These are phyloP conservation scores for Papilio gigon DNA, from an alignment of 2,888 invertebrate genomes.

Conservation along the genomic window DNA sequence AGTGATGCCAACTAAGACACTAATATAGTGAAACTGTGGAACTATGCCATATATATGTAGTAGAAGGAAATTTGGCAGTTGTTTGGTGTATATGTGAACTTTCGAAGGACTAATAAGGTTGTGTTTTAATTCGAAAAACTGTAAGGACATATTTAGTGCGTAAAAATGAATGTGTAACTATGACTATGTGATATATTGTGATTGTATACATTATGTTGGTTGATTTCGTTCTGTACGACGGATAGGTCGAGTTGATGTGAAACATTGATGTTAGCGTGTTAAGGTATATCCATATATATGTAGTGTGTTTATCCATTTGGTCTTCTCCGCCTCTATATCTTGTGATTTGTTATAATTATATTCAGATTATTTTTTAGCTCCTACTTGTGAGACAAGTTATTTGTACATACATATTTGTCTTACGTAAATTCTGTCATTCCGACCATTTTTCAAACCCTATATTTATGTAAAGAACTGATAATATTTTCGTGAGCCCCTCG, in stretches of 20 bases:
- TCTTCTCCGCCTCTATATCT: slow-evolving; percentile 8
- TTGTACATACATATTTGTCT: slow-evolving; percentile 6
- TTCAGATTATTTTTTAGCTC: neutral
- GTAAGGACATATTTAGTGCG: neutral
- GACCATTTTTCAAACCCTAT: slow-evolving; percentile 4
- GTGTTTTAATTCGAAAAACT: neutral
- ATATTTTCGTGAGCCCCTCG: neutral
- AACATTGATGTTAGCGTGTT: neutral
- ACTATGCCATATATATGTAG: too few relatives aligned
- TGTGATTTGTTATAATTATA: slow-evolving; percentile 3
- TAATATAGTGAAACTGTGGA: too few relatives aligned
- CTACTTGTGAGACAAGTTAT: slow-evolving; percentile 16
- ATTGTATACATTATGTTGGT: neutral
- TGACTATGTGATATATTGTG: slow-evolving; percentile 21
- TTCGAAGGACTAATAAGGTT: neutral
- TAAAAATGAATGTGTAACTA: neutral
- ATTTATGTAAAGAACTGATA: slow-evolving; percentile 8
- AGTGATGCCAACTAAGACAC: too few relatives aligned
- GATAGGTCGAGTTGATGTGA: neutral
- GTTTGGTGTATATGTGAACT: slow-evolving; percentile 1
- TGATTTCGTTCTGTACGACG: neutral
- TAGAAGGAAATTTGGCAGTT: neutral
- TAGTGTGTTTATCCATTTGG: neutral
- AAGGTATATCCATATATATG: neutral
- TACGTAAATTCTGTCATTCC: slow-evolving; percentile 5